phyloP scores from a whole-genome alignment of 2,888 invertebrate species.

The Torymus tubicola region DNA sequence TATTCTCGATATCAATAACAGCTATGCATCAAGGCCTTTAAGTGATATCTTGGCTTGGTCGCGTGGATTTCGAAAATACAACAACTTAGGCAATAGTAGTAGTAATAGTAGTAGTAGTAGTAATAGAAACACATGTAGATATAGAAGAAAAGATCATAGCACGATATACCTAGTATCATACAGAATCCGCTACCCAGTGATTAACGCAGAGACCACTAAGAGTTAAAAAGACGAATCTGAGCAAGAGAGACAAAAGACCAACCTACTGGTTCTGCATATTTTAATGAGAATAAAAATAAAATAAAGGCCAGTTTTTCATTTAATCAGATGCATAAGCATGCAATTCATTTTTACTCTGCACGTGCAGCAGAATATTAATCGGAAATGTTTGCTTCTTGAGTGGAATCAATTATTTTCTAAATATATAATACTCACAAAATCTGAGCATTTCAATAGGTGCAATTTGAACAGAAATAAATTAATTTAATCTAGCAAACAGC shows the following conservation, averaged over 20 bases:
- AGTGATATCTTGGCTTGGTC: too few species aligned
- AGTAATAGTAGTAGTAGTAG: background rate
- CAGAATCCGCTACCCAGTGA: slow-evolving; percentile 68
- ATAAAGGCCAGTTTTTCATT: slow-evolving; percentile 74
- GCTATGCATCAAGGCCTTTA: too few species aligned
- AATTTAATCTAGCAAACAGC: too few species aligned
- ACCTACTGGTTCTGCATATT: slow-evolving; percentile 74
- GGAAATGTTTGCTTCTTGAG: background rate
- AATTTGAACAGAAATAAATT: too few species aligned
- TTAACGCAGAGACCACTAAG: slow-evolving; percentile 42
- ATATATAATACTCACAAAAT: background rate
- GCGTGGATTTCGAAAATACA: slow-evolving; percentile 41
- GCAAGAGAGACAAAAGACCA: slow-evolving; percentile 60
- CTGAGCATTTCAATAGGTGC: too few species aligned
- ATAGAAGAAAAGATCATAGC: slow-evolving; percentile 30
- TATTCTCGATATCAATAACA: too few species aligned
- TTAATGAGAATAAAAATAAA: slow-evolving; percentile 76
- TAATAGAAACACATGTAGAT: background rate
- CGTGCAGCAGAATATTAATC: slow-evolving; percentile 43
- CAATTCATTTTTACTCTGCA: slow-evolving; percentile 52
- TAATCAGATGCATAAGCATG: slow-evolving; percentile 68
- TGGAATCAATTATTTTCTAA: background rate
- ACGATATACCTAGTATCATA: slow-evolving; percentile 71
- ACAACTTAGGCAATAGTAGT: slow-evolving; percentile 44
- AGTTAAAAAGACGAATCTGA: slow-evolving; percentile 50